phyloP scores from a whole-genome alignment of 35 echinoderm and acorn worm species.

The Lytechinus variegatus region DNA sequence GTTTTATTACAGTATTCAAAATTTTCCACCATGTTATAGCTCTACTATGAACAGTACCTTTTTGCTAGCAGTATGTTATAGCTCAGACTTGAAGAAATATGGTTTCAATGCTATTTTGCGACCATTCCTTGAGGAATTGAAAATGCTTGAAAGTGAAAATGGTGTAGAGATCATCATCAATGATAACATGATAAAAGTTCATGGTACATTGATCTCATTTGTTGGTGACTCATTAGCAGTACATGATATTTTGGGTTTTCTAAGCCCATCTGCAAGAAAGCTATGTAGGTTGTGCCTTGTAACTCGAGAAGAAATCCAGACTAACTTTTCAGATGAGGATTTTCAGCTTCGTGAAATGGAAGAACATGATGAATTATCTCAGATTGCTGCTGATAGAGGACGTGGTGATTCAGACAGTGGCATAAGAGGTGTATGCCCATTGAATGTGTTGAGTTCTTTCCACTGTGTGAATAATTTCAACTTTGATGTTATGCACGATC shows the following conservation, averaged over 20 bases:
- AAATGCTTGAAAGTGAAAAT: slow-evolving; percentile 49
- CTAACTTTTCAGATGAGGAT: slow-evolving; percentile 54
- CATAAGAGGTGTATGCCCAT: slow-evolving; percentile 33
- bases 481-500: slow-evolving; percentile 78
- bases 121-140: slow-evolving; percentile 66
- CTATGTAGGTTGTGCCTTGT: slow-evolving; percentile 54
- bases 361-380: slow-evolving; percentile 55
- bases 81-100: slow-evolving; percentile 65
- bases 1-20: slow-evolving; percentile 73
- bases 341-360: slow-evolving; percentile 66
- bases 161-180: slow-evolving; percentile 37
- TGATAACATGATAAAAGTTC: slow-evolving; percentile 14
- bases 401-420: slow-evolving; percentile 54
- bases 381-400: slow-evolving; percentile 7
- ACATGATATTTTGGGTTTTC: slow-evolving; percentile 69
- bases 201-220: slow-evolving; percentile 49
- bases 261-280: slow-evolving; percentile 62
- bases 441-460: slow-evolving; percentile 64
- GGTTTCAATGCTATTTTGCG: slow-evolving; percentile 58
- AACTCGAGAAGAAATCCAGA: slow-evolving; percentile 49
- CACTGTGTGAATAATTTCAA: slow-evolving; percentile 68
- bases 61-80: slow-evolving; percentile 61
- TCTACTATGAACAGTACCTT: slow-evolving; percentile 35
- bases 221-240: slow-evolving; percentile 63
- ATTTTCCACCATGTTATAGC: slow-evolving; percentile 55